Conservation (phyloP, 2,797 vertebrate genomes). For the Brachyrhaphis roseni region DNA sequence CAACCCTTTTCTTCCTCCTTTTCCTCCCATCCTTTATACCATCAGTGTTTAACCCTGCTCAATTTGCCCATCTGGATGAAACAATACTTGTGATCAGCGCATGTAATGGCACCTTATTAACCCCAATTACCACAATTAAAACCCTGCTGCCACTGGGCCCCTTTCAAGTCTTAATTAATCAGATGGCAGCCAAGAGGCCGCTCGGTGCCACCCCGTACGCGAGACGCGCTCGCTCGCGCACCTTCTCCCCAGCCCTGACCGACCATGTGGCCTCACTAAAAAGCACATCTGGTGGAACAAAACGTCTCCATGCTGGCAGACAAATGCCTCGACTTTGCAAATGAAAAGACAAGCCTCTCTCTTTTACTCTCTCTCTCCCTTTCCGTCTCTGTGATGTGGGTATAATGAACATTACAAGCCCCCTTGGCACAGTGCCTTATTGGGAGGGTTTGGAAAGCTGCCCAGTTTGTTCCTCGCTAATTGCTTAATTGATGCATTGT, state of each 20-base stretch:
- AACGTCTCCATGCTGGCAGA: conserved; percentile 80
- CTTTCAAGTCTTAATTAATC: conserved; percentile 87
- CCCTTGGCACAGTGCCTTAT: conserved; percentile 86
- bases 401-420: conserved; percentile 86
- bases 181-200: conserved; percentile 82
- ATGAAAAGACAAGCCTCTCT: conserved; percentile 78
- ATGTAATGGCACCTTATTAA: conserved; percentile 87
- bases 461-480: conserved; percentile 87
- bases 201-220: conserved; percentile 40
- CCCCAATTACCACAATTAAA: conserved; percentile 88
- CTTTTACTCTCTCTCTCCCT: conserved; percentile 51
- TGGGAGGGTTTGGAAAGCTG: conserved; percentile 84
- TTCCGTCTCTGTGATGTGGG: conserved; percentile 80
- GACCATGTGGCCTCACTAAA: conserved; percentile 81
- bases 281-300: conserved; percentile 84
- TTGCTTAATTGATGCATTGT: conserved; percentile 90
- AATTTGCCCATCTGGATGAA: conserved; percentile 84
- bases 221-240: conserved; percentile 39
- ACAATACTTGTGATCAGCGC: conserved; percentile 86
- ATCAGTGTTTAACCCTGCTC: conserved; percentile 84
- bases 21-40: conserved; percentile 68
- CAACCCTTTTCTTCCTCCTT: conserved; percentile 25
- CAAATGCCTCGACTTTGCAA: conserved; percentile 81
- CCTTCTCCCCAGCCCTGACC: conserved; percentile 79
- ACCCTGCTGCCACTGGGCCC: conserved; percentile 83